These are phyloP conservation scores for Pterophyllum scalare DNA, from an alignment of 2,113 vertebrate species.

Conservation along the genomic window DNA sequence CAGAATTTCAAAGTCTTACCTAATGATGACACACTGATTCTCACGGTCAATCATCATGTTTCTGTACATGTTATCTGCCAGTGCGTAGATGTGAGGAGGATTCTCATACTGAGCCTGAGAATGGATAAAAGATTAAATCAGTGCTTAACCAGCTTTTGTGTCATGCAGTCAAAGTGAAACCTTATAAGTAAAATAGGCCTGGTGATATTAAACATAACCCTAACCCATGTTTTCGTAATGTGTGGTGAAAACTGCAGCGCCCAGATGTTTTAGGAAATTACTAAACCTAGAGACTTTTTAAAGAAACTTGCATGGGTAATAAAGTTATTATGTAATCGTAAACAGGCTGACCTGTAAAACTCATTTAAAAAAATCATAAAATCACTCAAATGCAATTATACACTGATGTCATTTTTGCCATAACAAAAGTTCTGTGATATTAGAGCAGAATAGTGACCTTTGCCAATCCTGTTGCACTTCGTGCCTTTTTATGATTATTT, in stretches of 20 bases:
- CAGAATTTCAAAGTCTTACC: conserved; percentile 79
- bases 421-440: background rate
- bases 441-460: background rate
- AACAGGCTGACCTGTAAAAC: background rate
- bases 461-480: background rate
- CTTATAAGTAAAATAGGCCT: no score
- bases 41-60: conserved; percentile 99
- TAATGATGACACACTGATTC: conserved; percentile 99
- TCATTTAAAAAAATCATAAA: background rate
- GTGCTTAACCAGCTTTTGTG: background rate
- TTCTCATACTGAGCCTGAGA: conserved; percentile 96
- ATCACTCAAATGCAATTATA: background rate
- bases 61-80: conserved; percentile 97
- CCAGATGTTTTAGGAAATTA: background rate
- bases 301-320: background rate
- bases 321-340: background rate
- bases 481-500: background rate
- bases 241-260: background rate
- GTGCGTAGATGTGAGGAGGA: conserved; percentile 97
- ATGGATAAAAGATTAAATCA: conserved; percentile 12
- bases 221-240: background rate
- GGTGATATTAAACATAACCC: no score
- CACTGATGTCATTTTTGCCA: background rate
- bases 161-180: no score
- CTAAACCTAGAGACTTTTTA: background rate